These are phyloP conservation scores for zebrafish (Danio rerio) DNA, from an alignment of 2,113 vertebrate species.

Conservation along the genomic window DNA sequence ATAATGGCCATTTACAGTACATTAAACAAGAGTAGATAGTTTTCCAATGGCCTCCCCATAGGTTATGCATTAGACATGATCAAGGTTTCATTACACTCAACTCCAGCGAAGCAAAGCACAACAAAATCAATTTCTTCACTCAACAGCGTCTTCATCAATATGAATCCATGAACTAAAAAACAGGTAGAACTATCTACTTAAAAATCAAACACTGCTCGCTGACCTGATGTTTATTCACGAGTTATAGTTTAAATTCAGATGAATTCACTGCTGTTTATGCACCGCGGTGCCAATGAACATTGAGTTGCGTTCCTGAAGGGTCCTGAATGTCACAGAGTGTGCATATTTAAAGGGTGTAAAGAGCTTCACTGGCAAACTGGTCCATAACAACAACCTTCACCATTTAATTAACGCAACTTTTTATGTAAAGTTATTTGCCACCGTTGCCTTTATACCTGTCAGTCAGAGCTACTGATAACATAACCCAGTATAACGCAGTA, in stretches of 20 bases:
- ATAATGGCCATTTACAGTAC: slow-evolving; percentile 15
- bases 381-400: background rate
- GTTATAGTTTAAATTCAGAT: slow-evolving; percentile 38
- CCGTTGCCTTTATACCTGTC: background rate
- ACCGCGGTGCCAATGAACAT: slow-evolving; percentile 17
- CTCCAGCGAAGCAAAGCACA: slow-evolving; percentile 28
- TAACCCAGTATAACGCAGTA: slow-evolving; percentile 2
- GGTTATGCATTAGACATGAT: slow-evolving; percentile 2
- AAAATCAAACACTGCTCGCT: slow-evolving; percentile 24
- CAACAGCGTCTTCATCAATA: slow-evolving; percentile 33
- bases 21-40: slow-evolving; percentile 21
- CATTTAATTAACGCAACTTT: background rate
- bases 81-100: slow-evolving; percentile 23
- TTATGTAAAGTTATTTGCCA: background rate
- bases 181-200: slow-evolving; percentile 45
- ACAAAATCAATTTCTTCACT: slow-evolving; percentile 31
- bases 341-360: slow-evolving; percentile 4
- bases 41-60: slow-evolving; percentile 11
- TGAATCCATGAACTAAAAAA: slow-evolving; percentile 38
- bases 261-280: slow-evolving; percentile 31
- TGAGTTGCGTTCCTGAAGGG: slow-evolving; percentile 8
- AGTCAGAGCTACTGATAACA: background rate
- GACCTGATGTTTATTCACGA: slow-evolving; percentile 41
- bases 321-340: slow-evolving; percentile 30
- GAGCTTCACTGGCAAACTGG: background rate